A percentile compares a stretch with the other conserved stretches of the same genome.
Evolutionary conservation across 2,113 vertebrate genomes (phyloP).

Genomic region (Boleophthalmus pectinirostris): DNA sequence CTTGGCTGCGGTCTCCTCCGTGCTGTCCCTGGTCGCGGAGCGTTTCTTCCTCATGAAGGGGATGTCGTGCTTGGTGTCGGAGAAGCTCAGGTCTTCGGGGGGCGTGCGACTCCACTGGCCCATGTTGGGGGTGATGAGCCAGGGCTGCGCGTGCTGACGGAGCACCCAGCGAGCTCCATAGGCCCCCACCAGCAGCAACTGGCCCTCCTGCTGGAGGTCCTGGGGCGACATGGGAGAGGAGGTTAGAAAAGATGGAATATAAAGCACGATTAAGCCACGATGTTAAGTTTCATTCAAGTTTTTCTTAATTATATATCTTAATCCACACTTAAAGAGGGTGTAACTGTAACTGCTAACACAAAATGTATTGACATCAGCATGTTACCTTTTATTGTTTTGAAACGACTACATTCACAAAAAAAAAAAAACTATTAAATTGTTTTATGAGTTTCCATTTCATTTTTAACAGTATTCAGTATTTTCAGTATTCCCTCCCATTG

Average conservation of each 20-base stretch:
- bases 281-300: too few relatives aligned
- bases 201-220: slow-evolving; percentile 56
- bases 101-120: slow-evolving; percentile 17
- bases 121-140: slow-evolving; percentile 59
- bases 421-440: too few relatives aligned
- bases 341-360: too few relatives aligned
- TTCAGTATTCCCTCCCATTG: too few relatives aligned
- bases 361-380: too few relatives aligned
- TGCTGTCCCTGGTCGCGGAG: background rate
- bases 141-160: slow-evolving; percentile 46
- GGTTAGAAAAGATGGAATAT: background rate
- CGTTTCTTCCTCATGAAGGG: slow-evolving; percentile 51
- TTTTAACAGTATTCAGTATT: too few relatives aligned
- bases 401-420: too few relatives aligned
- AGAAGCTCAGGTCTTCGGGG: background rate
- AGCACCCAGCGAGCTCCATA: slow-evolving; percentile 56
- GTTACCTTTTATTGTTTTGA: too few relatives aligned
- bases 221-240: background rate
- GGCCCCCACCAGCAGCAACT: slow-evolving; percentile 53
- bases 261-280: too few relatives aligned
- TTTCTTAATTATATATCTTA: too few relatives aligned
- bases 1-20: slow-evolving; percentile 1
- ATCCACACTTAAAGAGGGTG: too few relatives aligned
- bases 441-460: too few relatives aligned
- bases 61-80: slow-evolving; percentile 24